Evolutionary conservation across 2,888 invertebrate genomes (phyloP).

Genomic region (Drosophila lacicola): DNA sequence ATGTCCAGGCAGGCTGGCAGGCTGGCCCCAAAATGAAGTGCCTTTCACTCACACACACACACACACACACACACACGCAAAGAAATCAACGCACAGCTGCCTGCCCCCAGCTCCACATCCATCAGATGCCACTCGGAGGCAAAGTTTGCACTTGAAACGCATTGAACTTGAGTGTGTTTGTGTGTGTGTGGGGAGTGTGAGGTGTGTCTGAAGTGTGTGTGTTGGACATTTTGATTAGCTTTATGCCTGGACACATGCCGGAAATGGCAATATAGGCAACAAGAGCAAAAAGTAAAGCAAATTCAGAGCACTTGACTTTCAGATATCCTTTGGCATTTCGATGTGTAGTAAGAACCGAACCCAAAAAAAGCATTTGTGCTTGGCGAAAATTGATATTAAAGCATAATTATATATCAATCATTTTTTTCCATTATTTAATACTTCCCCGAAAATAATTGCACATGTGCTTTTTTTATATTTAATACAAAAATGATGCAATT

Average conservation of each 20-base stretch:
- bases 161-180: slow-evolving; percentile 42
- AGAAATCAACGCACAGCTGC: slow-evolving; percentile 12
- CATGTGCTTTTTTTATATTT: no score
- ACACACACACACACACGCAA: slow-evolving; percentile 1
- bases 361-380: neutral
- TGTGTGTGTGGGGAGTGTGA: slow-evolving; percentile 22
- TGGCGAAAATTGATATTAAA: neutral
- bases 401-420: neutral
- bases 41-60: slow-evolving; percentile 26
- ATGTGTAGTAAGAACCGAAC: neutral
- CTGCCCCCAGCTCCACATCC: slow-evolving; percentile 10
- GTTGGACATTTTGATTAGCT: slow-evolving; percentile 77
- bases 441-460: no score
- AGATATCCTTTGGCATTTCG: slow-evolving; percentile 44
- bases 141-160: slow-evolving; percentile 67
- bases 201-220: slow-evolving; percentile 48
- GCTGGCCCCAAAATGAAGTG: slow-evolving; percentile 45
- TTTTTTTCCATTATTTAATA: no score
- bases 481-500: no score
- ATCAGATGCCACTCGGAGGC: slow-evolving; percentile 31
- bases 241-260: slow-evolving; percentile 67
- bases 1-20: slow-evolving; percentile 21
- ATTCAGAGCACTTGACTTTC: slow-evolving; percentile 35
- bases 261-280: slow-evolving; percentile 55
- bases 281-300: slow-evolving; percentile 15